phyloP scores from a whole-genome alignment of 2,797 vertebrate species.

The Xenopus petersii region DNA sequence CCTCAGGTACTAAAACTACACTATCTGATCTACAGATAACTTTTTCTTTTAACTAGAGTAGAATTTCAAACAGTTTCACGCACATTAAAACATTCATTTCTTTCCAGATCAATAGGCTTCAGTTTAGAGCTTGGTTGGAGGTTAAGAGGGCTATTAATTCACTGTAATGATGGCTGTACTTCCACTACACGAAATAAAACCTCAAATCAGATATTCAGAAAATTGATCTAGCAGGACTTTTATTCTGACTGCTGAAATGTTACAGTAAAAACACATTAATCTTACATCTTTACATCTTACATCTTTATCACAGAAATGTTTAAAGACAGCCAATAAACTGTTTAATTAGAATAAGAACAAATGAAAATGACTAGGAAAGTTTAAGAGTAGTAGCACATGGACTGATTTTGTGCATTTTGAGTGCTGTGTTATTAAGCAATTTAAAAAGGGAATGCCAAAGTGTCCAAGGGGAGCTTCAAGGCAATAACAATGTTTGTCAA shows the following conservation, averaged over 20 bases:
- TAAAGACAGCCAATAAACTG: too few relatives aligned
- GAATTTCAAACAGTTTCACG: constrained; percentile 69
- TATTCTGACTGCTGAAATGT: constrained; percentile 14
- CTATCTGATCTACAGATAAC: constrained; percentile 64
- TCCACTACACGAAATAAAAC: constrained; percentile 57
- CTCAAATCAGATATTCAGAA: constrained; percentile 52
- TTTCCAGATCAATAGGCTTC: constrained; percentile 61
- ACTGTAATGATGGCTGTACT: constrained; percentile 64
- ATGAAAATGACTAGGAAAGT: too few relatives aligned
- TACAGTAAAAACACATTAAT: constrained; percentile 2
- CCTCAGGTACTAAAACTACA: constrained; percentile 55
- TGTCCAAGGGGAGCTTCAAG: too few relatives aligned
- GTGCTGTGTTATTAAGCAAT: too few relatives aligned
- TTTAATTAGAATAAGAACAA: too few relatives aligned
- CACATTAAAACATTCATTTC: constrained; percentile 61
- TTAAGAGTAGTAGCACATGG: too few relatives aligned
- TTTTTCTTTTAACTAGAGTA: constrained; percentile 61
- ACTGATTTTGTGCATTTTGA: too few relatives aligned
- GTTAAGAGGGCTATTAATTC: constrained; percentile 69
- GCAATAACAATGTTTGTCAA: too few relatives aligned
- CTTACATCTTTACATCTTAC: background rate
- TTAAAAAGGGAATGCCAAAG: too few relatives aligned
- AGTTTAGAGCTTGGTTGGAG: constrained; percentile 56
- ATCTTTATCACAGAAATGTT: too few relatives aligned
- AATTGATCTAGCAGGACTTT: constrained; percentile 36